These are phyloP conservation scores for Tolypeutes matacus DNA, from an alignment of 2,797 vertebrate species.

Conservation along the genomic window DNA sequence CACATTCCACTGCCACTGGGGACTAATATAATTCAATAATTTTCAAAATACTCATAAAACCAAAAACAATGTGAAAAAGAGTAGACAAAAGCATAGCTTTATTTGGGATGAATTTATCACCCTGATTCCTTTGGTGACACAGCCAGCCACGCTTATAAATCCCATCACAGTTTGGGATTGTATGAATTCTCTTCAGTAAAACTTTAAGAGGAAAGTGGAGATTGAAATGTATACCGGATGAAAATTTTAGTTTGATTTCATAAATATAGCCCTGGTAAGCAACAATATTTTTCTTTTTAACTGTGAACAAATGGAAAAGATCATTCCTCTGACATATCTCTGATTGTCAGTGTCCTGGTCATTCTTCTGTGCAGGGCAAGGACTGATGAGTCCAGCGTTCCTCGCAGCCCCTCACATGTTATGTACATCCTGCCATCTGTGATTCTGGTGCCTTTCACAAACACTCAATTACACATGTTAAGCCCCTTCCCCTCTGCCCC, in stretches of 20 bases:
- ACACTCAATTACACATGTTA: slow-evolving; percentile 40
- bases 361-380: background rate
- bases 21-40: background rate
- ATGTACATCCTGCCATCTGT: background rate
- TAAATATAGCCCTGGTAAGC: background rate
- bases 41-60: background rate
- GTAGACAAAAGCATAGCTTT: background rate
- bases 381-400: background rate
- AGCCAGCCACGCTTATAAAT: background rate
- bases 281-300: slow-evolving; percentile 8
- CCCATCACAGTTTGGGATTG: background rate
- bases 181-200: background rate
- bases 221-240: background rate
- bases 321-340: background rate
- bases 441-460: slow-evolving; percentile 46
- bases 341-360: background rate
- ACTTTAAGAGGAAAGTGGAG: background rate
- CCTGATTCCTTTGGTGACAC: background rate
- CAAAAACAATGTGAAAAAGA: background rate
- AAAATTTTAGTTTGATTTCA: slow-evolving; percentile 1
- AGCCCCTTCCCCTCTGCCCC: background rate
- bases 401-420: background rate
- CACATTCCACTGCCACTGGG: rapidly evolving
- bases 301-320: background rate
- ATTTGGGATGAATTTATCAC: background rate